These are phyloP conservation scores for Andrena bicolor DNA, from an alignment of 2,888 invertebrate genomes.

Conservation along the genomic window DNA sequence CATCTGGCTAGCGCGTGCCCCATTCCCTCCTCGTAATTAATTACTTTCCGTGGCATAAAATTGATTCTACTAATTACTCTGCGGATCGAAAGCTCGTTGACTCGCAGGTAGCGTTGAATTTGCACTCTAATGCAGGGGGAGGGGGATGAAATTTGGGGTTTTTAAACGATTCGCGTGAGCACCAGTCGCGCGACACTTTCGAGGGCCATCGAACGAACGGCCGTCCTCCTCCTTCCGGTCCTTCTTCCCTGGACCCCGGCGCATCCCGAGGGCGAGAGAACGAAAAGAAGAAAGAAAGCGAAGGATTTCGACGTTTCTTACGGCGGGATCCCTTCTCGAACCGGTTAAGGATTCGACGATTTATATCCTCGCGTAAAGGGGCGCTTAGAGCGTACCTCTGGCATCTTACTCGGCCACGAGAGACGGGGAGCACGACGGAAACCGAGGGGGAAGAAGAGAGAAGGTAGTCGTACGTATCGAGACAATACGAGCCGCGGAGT, in stretches of 20 bases:
- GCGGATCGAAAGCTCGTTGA: too few relatives aligned
- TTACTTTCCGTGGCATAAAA: slow-evolving; percentile 43
- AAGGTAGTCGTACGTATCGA: slow-evolving; percentile 39
- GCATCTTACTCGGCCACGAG: slow-evolving; percentile 39
- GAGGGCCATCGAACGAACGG: slow-evolving; percentile 44
- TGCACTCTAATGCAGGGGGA: not conserved
- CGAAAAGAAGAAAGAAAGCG: slow-evolving; percentile 58
- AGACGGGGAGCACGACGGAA: slow-evolving; percentile 28
- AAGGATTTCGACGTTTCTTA: slow-evolving; percentile 72
- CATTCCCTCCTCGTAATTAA: slow-evolving; percentile 41
- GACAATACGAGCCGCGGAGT: slow-evolving; percentile 47
- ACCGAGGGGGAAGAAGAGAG: slow-evolving; percentile 28
- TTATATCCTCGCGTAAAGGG: slow-evolving; percentile 77
- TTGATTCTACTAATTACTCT: slow-evolving; percentile 47
- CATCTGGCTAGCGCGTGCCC: slow-evolving; percentile 29
- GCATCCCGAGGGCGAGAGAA: slow-evolving; percentile 47
- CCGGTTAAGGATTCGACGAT: slow-evolving; percentile 80
- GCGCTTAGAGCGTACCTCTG: slow-evolving; percentile 50
- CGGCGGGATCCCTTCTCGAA: slow-evolving; percentile 67
- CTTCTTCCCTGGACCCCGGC: slow-evolving; percentile 37
- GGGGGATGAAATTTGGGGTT: slow-evolving; percentile 1
- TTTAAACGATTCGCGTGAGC: slow-evolving; percentile 3
- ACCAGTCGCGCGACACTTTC: slow-evolving; percentile 50
- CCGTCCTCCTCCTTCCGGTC: slow-evolving; percentile 55
- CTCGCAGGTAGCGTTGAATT: too few relatives aligned